phyloP scores from a whole-genome alignment of 2,888 invertebrate genomes.

The Conus canariensis region DNA sequence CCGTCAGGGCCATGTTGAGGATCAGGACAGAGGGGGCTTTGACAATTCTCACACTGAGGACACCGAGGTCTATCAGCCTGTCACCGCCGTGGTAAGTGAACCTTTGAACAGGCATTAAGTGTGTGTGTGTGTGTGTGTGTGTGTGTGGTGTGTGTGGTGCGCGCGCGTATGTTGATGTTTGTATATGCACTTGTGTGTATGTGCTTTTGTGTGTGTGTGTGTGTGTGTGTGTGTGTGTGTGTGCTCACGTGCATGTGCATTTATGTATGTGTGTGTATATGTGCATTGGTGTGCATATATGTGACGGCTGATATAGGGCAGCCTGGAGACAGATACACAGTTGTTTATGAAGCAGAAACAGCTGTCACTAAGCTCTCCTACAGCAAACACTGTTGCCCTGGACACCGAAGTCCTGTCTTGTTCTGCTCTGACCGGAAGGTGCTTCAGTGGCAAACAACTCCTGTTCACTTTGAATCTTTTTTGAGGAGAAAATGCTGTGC shows the following conservation, averaged over 20 bases:
- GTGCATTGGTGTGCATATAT: too few relatives aligned
- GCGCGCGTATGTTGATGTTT: background rate
- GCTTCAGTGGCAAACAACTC: background rate
- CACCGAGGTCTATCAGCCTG: constrained; percentile 67
- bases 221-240: background rate
- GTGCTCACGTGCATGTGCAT: background rate
- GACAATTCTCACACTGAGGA: constrained; percentile 70
- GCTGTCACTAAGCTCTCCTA: constrained; percentile 38
- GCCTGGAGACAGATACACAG: constrained; percentile 41
- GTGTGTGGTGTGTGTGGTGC: background rate
- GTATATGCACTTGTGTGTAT: background rate
- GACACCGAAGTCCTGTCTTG: background rate
- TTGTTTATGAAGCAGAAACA: constrained; percentile 32
- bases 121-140: constrained; percentile 7
- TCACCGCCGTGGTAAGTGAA: constrained; percentile 66
- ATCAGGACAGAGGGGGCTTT: constrained; percentile 57
- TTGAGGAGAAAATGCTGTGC: background rate
- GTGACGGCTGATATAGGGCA: too few relatives aligned
- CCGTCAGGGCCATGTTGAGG: constrained; percentile 54
- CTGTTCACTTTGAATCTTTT: background rate
- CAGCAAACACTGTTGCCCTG: background rate
- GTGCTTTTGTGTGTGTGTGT: background rate
- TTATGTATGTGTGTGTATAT: background rate
- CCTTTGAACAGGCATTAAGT: background rate
- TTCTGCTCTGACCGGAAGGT: background rate